Evolutionary conservation across 1,140 invertebrate species (phyloP).

Genomic region (Hylaeus anthracinus): DNA sequence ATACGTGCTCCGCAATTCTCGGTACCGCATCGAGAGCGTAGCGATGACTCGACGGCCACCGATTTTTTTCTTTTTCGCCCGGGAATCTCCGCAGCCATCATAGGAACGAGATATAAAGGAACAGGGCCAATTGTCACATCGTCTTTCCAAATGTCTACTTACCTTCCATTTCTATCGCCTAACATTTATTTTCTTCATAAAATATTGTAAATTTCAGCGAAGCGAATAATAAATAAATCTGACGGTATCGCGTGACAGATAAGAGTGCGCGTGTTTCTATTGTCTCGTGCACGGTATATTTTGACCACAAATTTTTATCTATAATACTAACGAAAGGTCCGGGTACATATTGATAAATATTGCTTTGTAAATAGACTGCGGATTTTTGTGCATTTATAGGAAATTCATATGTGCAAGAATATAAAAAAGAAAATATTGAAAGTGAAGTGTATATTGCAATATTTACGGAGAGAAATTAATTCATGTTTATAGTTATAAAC

Average conservation of each 20-base stretch:
- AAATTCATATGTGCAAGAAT: too few relatives aligned
- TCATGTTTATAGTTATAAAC: neutral
- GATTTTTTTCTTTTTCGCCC: constrained; percentile 24
- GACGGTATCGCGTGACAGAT: neutral
- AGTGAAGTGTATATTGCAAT: too few relatives aligned
- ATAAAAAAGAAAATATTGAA: too few relatives aligned
- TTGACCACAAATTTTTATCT: too few relatives aligned
- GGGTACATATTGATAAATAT: too few relatives aligned
- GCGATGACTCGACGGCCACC: constrained; percentile 29
- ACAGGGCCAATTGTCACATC: neutral
- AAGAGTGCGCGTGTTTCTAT: neutral
- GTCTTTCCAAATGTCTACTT: neutral
- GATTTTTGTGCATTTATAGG: too few relatives aligned
- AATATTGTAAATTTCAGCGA: neutral
- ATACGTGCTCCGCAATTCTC: constrained; percentile 14
- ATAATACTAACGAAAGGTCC: too few relatives aligned
- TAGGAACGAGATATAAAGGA: constrained; percentile 12
- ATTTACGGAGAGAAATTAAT: too few relatives aligned
- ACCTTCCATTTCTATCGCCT: neutral
- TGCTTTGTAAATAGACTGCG: too few relatives aligned
- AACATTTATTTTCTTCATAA: neutral
- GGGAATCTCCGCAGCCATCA: constrained; percentile 17
- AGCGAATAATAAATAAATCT: neutral
- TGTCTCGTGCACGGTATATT: too few relatives aligned
- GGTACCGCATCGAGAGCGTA: constrained; percentile 5